phyloP scores from a whole-genome alignment of 2,888 invertebrate genomes.

The Uloborus plumipes region DNA sequence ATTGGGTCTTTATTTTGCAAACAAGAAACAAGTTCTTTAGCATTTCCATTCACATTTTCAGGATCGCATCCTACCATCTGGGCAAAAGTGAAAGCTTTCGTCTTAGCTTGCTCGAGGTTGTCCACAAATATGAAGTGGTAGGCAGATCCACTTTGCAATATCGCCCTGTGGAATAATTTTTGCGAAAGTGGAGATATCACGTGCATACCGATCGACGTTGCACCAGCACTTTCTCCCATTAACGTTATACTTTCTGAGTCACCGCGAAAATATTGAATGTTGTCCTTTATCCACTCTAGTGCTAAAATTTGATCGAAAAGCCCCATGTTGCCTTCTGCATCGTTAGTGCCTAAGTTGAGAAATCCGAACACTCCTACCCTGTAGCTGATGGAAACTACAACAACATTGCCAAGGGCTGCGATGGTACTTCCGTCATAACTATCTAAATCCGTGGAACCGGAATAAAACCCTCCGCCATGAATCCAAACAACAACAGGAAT shows the following conservation, averaged over 20 bases:
- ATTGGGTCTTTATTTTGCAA: slow-evolving; percentile 55
- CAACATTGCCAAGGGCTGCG: slow-evolving; percentile 73
- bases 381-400: slow-evolving; percentile 75
- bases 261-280: slow-evolving; percentile 68
- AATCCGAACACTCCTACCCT: slow-evolving; percentile 74
- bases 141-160: slow-evolving; percentile 68
- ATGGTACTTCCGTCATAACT: slow-evolving; percentile 74
- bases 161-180: slow-evolving; percentile 66
- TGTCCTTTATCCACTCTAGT: slow-evolving; percentile 69
- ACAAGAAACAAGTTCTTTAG: slow-evolving; percentile 51
- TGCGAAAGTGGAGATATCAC: slow-evolving; percentile 56
- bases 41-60: slow-evolving; percentile 5
- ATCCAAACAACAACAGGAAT: slow-evolving; percentile 80
- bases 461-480: slow-evolving; percentile 69
- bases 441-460: slow-evolving; percentile 67
- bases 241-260: slow-evolving; percentile 69
- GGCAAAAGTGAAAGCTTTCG: slow-evolving; percentile 24
- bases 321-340: slow-evolving; percentile 69
- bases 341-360: slow-evolving; percentile 67
- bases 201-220: slow-evolving; percentile 67
- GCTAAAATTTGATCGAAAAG: slow-evolving; percentile 69
- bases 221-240: slow-evolving; percentile 69
- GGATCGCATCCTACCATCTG: slow-evolving; percentile 23
- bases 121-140: slow-evolving; percentile 21
- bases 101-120: background rate